A percentile compares a stretch with the other conserved stretches of the same genome.
Evolutionary conservation across 2,797 vertebrate species (phyloP).

Genomic region (Protosalanx chinensis): DNA sequence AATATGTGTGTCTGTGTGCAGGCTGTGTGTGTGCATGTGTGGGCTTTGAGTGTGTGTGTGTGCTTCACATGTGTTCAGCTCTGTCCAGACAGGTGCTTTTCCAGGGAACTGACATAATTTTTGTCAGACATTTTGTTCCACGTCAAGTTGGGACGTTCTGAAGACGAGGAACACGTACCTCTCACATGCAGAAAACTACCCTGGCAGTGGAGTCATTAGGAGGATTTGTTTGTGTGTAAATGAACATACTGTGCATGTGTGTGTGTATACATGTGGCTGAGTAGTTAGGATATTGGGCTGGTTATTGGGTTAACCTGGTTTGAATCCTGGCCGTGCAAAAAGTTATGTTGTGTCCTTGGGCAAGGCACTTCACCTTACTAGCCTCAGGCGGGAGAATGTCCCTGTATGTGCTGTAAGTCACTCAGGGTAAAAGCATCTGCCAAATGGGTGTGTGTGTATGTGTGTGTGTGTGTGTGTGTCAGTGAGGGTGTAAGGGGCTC

Average conservation of each 20-base stretch:
- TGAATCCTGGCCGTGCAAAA: neutral
- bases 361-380: too few species aligned
- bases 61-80: constrained; percentile 22
- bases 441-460: constrained; percentile 12
- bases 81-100: constrained; percentile 36
- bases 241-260: neutral
- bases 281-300: too few species aligned
- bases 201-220: neutral
- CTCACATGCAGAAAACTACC: neutral
- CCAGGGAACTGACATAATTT: constrained; percentile 37
- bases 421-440: too few species aligned
- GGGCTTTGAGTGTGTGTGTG: neutral
- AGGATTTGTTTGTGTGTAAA: constrained; percentile 24
- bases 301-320: too few species aligned
- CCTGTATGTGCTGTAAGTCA: too few species aligned
- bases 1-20: constrained; percentile 16
- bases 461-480: constrained; percentile 18
- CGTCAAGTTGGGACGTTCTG: constrained; percentile 47
- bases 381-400: too few species aligned
- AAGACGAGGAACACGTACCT: neutral
- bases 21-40: neutral
- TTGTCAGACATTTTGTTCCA: constrained; percentile 46
- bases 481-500: neutral
- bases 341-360: too few species aligned
- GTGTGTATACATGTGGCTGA: neutral